Evolutionary conservation across 2,797 vertebrate genomes (phyloP).

Genomic region (Balearica regulorum): DNA sequence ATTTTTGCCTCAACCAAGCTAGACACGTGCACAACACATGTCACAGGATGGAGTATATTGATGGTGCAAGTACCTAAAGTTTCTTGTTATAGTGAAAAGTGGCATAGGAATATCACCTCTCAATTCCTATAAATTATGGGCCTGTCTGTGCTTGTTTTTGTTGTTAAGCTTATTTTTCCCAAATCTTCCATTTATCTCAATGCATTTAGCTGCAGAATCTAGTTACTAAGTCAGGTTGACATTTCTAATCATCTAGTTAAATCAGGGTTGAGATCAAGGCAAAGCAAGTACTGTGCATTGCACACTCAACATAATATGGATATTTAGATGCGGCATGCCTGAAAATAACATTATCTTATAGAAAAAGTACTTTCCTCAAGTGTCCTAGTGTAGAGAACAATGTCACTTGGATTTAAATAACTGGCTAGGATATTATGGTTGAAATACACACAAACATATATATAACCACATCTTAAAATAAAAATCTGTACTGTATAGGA

Average conservation of each 20-base stretch:
- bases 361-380: slow-evolving; percentile 49
- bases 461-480: neutral
- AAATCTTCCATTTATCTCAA: neutral
- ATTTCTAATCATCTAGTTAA: neutral
- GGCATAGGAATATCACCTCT: neutral
- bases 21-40: neutral
- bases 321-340: neutral
- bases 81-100: neutral
- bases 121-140: neutral
- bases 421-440: slow-evolving; percentile 70
- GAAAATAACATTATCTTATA: neutral
- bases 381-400: slow-evolving; percentile 54
- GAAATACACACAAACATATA: slow-evolving; percentile 43
- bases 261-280: neutral
- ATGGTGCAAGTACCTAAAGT: neutral
- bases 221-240: neutral
- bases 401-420: slow-evolving; percentile 51
- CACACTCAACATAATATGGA: neutral
- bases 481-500: neutral
- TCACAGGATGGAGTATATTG: neutral
- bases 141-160: neutral
- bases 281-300: neutral
- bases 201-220: neutral
- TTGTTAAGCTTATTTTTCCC: neutral
- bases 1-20: neutral